Evolutionary conservation across 2,113 vertebrate species (phyloP), one percentile per base, ranked within the genome.

Genomic region (Isichthys henryi): DNA sequence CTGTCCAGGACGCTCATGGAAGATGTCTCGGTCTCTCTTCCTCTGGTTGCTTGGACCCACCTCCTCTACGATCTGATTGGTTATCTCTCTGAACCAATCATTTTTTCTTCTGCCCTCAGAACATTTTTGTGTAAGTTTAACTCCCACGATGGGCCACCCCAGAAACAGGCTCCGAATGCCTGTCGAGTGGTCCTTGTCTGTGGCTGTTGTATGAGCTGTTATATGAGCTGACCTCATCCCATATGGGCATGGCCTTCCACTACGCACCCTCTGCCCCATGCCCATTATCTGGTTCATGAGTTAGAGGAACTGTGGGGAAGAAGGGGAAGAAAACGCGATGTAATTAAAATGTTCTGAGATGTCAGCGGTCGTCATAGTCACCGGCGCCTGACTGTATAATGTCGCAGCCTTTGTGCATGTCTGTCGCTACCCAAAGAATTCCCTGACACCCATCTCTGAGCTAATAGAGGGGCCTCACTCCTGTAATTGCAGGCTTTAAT

Each of bases 401-500:
- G 93, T 93, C 91, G 53, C 92, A 88, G 92, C 90, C 90, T 94
- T 95, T 95, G 93, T 94, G 92, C 92, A 87, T 92, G 92, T 93
- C 92, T 93, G 92, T 90, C 93, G 86, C 92, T 15, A 92, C 92
- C 91, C 92, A 91, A 93, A 92, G 93, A 93, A 92, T 90, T 92
- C 92, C 93, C 92, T 94, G 93, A 93, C 95, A 94, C 95, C 94
- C 94, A 93, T 89, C 94, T 93, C 95, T 92, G 94, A 91, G 91
- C 92, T 95, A 95, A 95, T 94, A 94, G 94, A 92, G 89, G 94
- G 89, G 93, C 94, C 94, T 94, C 93, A 92, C 93, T 94, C 86
- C 92, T 92, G 92, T 95, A 96, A 96, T 96, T 96, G 95, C 95
- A 93, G 95, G 94, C 95, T 96, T 96, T 96, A 96, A 96, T 96